These are phyloP conservation scores for Bimastos eiseni DNA, from an alignment of 2,888 invertebrate genomes.

Conservation along the genomic window DNA sequence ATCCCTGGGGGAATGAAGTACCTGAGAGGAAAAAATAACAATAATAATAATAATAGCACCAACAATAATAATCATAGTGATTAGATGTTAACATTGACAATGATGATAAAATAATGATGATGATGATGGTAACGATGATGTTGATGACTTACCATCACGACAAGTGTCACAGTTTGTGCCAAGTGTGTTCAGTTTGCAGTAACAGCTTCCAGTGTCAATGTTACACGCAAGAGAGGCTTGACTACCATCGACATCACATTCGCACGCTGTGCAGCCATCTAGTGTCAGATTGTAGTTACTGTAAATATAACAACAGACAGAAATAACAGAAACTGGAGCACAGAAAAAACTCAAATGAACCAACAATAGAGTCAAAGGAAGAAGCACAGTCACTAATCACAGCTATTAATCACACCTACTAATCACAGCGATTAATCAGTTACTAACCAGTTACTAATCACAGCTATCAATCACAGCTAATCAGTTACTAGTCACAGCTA, in stretches of 20 bases:
- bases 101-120: neutral
- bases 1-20: too few relatives aligned
- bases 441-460: too few relatives aligned
- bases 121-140: neutral
- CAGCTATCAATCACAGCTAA: too few relatives aligned
- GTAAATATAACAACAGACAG: conserved; percentile 18
- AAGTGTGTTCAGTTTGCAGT: conserved; percentile 42
- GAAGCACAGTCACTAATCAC: neutral
- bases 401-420: too few relatives aligned
- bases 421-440: too few relatives aligned
- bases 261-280: conserved; percentile 47
- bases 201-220: conserved; percentile 45
- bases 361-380: neutral
- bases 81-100: neutral
- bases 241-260: conserved; percentile 47
- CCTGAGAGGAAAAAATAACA: neutral
- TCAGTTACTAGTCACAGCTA: too few relatives aligned
- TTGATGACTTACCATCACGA: conserved; percentile 22
- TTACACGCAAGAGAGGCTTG: conserved; percentile 43
- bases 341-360: neutral
- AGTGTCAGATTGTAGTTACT: conserved; percentile 47
- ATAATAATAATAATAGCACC: neutral
- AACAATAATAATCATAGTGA: neutral
- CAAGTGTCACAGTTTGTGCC: conserved; percentile 48
- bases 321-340: neutral